Percentiles rank a stretch among this genome's conserved stretches.
Conservation (phyloP, 2,113 vertebrate genomes). For the Bettongia penicillata region DNA sequence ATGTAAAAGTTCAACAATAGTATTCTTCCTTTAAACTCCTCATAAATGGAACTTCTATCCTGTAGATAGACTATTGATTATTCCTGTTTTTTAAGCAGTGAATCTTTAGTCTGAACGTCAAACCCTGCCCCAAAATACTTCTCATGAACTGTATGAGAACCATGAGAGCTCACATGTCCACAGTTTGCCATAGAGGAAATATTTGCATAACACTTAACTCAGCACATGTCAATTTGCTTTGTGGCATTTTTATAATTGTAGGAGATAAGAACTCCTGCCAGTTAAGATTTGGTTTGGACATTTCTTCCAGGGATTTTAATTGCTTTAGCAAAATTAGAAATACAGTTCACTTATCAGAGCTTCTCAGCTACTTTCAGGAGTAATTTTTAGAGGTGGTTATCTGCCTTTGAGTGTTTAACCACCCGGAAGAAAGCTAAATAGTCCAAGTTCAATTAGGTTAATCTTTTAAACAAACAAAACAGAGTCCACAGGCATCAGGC, state of each 20-base stretch:
- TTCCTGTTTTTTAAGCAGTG: neutral
- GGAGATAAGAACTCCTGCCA: neutral
- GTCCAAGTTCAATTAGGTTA: slow-evolving; percentile 54
- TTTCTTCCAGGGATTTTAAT: slow-evolving; percentile 31
- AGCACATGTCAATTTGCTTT: slow-evolving; percentile 49
- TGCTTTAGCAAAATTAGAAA: slow-evolving; percentile 52
- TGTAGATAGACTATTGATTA: neutral
- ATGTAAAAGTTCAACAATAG: neutral
- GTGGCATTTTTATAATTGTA: neutral
- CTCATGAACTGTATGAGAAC: slow-evolving; percentile 20
- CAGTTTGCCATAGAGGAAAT: slow-evolving; percentile 64
- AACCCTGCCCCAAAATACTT: neutral
- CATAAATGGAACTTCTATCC: neutral
- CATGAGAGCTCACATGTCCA: slow-evolving; percentile 34
- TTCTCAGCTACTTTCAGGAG: slow-evolving; percentile 19
- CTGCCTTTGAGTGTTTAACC: slow-evolving; percentile 40
- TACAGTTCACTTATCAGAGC: slow-evolving; percentile 35
- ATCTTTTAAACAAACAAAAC: slow-evolving; percentile 60
- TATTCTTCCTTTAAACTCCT: neutral
- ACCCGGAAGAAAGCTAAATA: slow-evolving; percentile 21
- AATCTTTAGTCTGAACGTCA: neutral
- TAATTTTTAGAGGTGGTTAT: slow-evolving; percentile 35
- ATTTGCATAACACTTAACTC: slow-evolving; percentile 49
- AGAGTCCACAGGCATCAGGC: slow-evolving; percentile 45
- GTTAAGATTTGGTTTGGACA: slow-evolving; percentile 10